Conservation (phyloP, 2,113 vertebrate species). For the Mesoclemmys tuberculata region DNA sequence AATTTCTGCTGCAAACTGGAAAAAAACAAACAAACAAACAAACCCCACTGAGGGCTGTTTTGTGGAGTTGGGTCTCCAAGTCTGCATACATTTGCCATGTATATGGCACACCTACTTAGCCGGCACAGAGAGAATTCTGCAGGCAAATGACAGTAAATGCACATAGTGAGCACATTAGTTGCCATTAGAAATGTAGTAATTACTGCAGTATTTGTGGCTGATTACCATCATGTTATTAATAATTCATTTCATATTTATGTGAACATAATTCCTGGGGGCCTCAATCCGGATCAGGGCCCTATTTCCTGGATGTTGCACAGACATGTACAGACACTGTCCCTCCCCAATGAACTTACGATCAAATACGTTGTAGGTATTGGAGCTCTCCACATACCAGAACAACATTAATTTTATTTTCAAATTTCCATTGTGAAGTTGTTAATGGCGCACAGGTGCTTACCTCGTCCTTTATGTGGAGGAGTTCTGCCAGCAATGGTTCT, state of each 20-base stretch:
- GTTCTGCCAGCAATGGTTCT: conserved; percentile 13
- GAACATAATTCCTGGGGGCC: not conserved
- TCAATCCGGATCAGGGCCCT: not conserved
- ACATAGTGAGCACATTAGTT: not conserved
- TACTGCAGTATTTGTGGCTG: not conserved
- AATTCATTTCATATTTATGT: not conserved
- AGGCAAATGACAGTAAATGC: not conserved
- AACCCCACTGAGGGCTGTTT: not conserved
- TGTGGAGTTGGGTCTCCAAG: not conserved
- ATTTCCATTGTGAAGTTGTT: not conserved
- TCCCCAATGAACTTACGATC: not conserved
- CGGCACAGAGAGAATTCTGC: not conserved
- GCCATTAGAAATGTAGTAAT: not conserved
- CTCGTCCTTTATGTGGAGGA: not conserved
- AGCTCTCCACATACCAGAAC: not conserved
- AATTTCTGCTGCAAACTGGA: not conserved
- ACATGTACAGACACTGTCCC: rapidly evolving
- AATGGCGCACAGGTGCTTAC: not conserved
- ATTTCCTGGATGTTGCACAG: not conserved
- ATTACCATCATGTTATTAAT: not conserved
- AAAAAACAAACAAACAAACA: not conserved
- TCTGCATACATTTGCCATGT: not conserved
- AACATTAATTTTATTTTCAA: conserved; percentile 36
- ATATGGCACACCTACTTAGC: not conserved
- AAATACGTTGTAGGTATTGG: not conserved